Base-by-base conservation (phyloP, 2,888 invertebrate genomes). In the Drosophila meridionalis region DNA sequence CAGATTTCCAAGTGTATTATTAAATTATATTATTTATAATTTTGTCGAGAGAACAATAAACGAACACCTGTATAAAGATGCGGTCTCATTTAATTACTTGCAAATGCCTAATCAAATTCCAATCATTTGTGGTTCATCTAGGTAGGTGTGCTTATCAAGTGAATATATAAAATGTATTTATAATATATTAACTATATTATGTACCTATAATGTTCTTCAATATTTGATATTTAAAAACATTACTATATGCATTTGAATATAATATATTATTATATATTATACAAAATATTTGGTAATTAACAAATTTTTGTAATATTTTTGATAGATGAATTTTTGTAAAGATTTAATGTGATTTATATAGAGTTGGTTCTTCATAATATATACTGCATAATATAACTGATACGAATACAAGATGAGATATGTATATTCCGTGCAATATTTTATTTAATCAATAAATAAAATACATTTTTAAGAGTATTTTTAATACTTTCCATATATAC, bases 31-130 rank as follows among this genome's bases (percentile, higher is more conserved):
- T 38, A 30, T 38, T 66, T 67, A 57, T 32, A 48, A 38, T 50
- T 43, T 67, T 26, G 40, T 42, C 12, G 58, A 30, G 30, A 11
- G 8, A 11, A 20, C 45, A 38, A 26, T 47, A n/a, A 40, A 32
- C 12, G 5, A 62, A 48, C 66, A 65, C 52, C 66, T 67, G 66
- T 66, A 38, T 53, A 11, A 52, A 43, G 42, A 42, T 43, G 40
- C 7, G 48, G 48, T 32, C 40, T 47, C 20, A 61, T 40, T 48
- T 8, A 32, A 34, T 58, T 58, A 36, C 6, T 34, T 28, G 26
- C 28, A 36, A 47, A 28, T n/a, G 34, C 11, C 45, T 36, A 36
- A 28, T 55, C 14, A 47, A 43, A 57, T 43, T 42, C 56, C 6
- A 30, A 32, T 28, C 42, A n/a, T 30, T 40, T 56, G 55, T 28